These are phyloP conservation scores for Zhuqinia jingwanae DNA, from an alignment of 2,888 invertebrate species.

Conservation along the genomic window DNA sequence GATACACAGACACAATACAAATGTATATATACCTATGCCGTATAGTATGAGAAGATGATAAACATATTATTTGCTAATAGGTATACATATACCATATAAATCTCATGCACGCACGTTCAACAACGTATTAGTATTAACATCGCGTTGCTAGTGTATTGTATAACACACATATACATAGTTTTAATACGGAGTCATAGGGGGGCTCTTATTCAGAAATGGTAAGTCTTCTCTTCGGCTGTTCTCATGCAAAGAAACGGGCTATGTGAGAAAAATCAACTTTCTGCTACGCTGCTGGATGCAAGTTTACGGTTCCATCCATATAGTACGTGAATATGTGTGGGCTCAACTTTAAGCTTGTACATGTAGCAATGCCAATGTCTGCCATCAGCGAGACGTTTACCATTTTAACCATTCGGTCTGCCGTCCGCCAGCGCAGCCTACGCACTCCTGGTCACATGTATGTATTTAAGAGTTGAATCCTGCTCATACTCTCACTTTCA, in stretches of 20 bases:
- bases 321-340: too few relatives aligned
- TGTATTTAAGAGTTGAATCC: too few relatives aligned
- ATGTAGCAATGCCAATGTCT: too few relatives aligned
- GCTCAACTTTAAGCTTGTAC: too few relatives aligned
- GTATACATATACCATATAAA: neutral
- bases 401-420: too few relatives aligned
- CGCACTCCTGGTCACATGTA: too few relatives aligned
- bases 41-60: neutral
- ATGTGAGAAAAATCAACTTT: constrained; percentile 32
- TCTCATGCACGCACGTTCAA: neutral
- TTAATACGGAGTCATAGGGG: constrained; percentile 33
- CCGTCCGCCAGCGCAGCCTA: too few relatives aligned
- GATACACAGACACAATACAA: neutral
- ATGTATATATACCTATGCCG: neutral
- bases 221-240: neutral
- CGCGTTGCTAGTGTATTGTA: constrained; percentile 4
- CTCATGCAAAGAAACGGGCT: neutral
- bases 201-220: constrained; percentile 43
- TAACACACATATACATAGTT: neutral
- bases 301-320: constrained; percentile 24
- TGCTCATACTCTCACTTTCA: too few relatives aligned
- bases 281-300: constrained; percentile 29
- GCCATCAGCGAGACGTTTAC: too few relatives aligned
- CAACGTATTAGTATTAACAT: constrained; percentile 19
- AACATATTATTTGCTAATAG: neutral